phyloP scores from a whole-genome alignment of 2,113 vertebrate species.

The Tachysurus vachellii region DNA sequence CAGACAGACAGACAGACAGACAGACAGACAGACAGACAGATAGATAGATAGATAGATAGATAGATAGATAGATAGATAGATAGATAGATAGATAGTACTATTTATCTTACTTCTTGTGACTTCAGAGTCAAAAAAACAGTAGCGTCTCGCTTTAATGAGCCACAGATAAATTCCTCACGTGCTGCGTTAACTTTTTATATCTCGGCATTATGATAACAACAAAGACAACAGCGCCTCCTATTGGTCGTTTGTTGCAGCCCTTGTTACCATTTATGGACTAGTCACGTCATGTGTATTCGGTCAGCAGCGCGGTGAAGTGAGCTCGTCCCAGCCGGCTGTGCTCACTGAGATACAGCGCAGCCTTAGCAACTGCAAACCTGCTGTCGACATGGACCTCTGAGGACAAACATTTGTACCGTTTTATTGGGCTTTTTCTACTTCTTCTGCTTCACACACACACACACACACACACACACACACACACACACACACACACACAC shows the following conservation, averaged over 20 bases:
- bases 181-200: not conserved
- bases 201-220: not conserved
- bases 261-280: not conserved
- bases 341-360: not conserved
- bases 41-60: not conserved
- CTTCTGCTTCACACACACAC: not conserved
- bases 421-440: not conserved
- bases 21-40: no score
- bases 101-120: no score
- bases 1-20: not conserved
- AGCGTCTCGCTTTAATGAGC: not conserved
- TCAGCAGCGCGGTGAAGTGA: not conserved
- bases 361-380: not conserved
- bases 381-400: constrained; percentile 26
- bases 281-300: not conserved
- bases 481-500: not conserved
- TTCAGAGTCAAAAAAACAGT: not conserved
- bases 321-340: not conserved
- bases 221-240: not conserved
- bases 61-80: not conserved
- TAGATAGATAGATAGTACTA: not conserved
- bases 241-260: not conserved
- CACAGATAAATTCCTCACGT: not conserved
- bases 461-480: not conserved
- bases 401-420: not conserved